Evolutionary conservation across 2,113 vertebrate genomes (phyloP).

Genomic region (Hypanus sabinus): DNA sequence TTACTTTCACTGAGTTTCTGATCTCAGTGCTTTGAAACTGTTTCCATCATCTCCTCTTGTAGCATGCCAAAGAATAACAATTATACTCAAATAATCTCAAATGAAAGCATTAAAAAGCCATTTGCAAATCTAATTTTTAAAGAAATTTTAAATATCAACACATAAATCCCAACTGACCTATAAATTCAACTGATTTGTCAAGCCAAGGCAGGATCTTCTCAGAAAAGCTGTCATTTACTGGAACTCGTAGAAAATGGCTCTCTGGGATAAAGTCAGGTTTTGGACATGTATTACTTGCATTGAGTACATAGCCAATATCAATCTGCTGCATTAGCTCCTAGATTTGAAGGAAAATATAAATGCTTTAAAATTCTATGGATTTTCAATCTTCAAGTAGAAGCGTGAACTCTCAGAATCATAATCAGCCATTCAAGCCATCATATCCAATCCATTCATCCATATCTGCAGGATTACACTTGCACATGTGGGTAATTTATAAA

Average conservation of each 20-base stretch:
- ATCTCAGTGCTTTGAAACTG: background rate
- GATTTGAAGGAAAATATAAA: background rate
- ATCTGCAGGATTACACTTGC: too few species aligned
- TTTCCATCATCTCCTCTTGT: background rate
- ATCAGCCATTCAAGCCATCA: too few species aligned
- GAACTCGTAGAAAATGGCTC: slow-evolving; percentile 85
- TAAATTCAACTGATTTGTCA: slow-evolving; percentile 91
- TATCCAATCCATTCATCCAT: too few species aligned
- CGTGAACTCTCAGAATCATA: too few species aligned
- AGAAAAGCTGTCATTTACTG: slow-evolving; percentile 92
- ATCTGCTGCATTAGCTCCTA: slow-evolving; percentile 96
- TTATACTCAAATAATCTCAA: background rate
- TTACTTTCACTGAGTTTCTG: background rate
- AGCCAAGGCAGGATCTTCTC: slow-evolving; percentile 95
- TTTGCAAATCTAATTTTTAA: background rate
- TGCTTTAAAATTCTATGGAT: background rate
- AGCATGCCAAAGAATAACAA: background rate
- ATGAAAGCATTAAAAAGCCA: background rate
- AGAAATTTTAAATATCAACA: background rate
- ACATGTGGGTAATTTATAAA: too few species aligned
- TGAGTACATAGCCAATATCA: slow-evolving; percentile 79
- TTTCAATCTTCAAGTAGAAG: background rate
- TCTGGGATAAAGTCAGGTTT: slow-evolving; percentile 92
- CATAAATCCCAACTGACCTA: slow-evolving; percentile 61
- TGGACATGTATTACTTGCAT: slow-evolving; percentile 89